These are phyloP conservation scores for Anoncus sp. DNA, from an alignment of 2,888 invertebrate genomes.

Conservation along the genomic window DNA sequence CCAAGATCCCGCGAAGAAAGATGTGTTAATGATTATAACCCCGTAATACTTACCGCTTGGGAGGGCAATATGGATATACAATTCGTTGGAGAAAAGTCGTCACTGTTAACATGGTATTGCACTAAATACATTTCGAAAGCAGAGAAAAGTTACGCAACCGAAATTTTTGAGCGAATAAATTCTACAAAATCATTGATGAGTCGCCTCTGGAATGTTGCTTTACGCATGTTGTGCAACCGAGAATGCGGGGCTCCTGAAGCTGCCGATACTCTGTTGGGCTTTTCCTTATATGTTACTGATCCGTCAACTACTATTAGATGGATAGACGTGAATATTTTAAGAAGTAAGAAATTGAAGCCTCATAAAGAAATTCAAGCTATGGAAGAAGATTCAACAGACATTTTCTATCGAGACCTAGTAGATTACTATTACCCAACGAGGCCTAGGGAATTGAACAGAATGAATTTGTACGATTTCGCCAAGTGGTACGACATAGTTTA, in stretches of 20 bases:
- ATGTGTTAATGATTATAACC: too few relatives aligned
- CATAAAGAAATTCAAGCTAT: too few relatives aligned
- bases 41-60: too few relatives aligned
- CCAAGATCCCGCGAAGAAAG: too few relatives aligned
- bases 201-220: too few relatives aligned
- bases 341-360: conserved; percentile 59
- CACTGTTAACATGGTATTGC: too few relatives aligned
- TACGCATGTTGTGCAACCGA: conserved; percentile 39
- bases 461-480: conserved; percentile 63
- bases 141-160: conserved; percentile 36
- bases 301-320: conserved; percentile 74
- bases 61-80: too few relatives aligned
- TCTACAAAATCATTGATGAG: too few relatives aligned
- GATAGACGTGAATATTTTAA: conserved; percentile 70
- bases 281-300: conserved; percentile 69
- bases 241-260: too few relatives aligned
- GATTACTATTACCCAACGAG: conserved; percentile 72
- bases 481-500: not conserved
- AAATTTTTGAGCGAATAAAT: conserved; percentile 66
- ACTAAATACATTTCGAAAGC: conserved; percentile 38
- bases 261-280: too few relatives aligned
- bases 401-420: conserved; percentile 70
- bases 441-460: conserved; percentile 68
- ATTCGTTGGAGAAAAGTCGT: too few relatives aligned
- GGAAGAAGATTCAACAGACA: conserved; percentile 68